A percentile compares a stretch with the other conserved stretches of the same genome.
These are phyloP conservation scores for Neopipo cinnamomea DNA, from an alignment of 2,113 vertebrate genomes.

Conservation along the genomic window DNA sequence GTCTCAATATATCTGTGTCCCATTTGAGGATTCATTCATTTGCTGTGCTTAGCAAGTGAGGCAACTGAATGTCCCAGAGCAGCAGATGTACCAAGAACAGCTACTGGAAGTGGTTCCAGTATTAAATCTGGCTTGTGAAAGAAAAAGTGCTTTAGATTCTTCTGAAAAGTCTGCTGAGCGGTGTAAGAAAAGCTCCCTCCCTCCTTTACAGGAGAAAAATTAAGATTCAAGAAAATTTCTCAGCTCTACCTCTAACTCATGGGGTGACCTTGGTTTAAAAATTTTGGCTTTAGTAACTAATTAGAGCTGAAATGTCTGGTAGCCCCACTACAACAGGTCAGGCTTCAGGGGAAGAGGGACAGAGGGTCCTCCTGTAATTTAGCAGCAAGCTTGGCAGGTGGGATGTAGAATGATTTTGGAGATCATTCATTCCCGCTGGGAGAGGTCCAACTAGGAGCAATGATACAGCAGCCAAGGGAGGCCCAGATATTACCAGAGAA, in stretches of 20 bases:
- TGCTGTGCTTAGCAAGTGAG: background rate
- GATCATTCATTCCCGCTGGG: background rate
- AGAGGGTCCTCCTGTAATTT: background rate
- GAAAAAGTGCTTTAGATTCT: background rate
- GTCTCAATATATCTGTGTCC: background rate
- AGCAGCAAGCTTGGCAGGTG: background rate
- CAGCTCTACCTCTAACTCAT: background rate
- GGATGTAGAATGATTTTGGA: background rate
- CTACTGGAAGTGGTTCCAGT: background rate
- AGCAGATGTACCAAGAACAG: background rate
- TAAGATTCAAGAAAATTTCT: background rate
- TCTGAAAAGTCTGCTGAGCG: background rate
- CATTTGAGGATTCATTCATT: background rate
- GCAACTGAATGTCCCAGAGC: background rate
- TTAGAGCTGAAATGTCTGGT: background rate
- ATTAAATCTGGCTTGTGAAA: background rate
- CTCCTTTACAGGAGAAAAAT: background rate
- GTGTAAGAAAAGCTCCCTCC: background rate
- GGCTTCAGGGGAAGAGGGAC: background rate
- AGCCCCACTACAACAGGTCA: background rate
- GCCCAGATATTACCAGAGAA: background rate
- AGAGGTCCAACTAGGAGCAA: background rate
- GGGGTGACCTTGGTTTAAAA: background rate
- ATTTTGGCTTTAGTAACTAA: background rate
- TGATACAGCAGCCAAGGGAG: background rate